Evolutionary conservation across 2,888 invertebrate genomes (phyloP).

Genomic region (Chaetogeoica ovagalla): DNA sequence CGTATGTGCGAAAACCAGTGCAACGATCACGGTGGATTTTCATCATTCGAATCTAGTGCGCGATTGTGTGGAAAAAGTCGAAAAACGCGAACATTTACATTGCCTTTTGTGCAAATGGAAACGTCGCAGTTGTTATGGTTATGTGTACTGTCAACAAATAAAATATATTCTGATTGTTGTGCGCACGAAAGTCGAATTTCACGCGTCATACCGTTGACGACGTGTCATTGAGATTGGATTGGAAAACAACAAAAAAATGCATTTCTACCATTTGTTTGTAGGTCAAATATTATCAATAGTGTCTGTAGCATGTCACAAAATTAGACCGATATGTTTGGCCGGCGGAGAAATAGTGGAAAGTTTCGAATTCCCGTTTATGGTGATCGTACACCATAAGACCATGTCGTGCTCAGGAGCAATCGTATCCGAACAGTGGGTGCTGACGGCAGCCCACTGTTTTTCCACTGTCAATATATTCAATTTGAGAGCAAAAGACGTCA

Average conservation of each 20-base stretch:
- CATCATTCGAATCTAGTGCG: too few species aligned
- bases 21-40: too few species aligned
- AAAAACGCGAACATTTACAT: too few species aligned
- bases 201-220: too few species aligned
- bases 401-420: slow-evolving; percentile 47
- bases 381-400: slow-evolving; percentile 15
- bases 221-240: too few species aligned
- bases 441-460: slow-evolving; percentile 49
- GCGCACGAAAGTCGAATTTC: too few species aligned
- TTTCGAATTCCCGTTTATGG: slow-evolving; percentile 44
- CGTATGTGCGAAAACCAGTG: too few species aligned
- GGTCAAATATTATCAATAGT: slow-evolving; percentile 12
- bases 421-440: slow-evolving; percentile 43
- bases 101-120: too few species aligned
- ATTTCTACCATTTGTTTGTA: slow-evolving; percentile 1
- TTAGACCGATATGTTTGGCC: slow-evolving; percentile 1
- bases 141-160: too few species aligned
- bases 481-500: slow-evolving; percentile 16
- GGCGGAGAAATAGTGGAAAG: slow-evolving; percentile 27
- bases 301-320: slow-evolving; percentile 8
- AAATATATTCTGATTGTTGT: too few species aligned
- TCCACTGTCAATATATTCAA: neutral
- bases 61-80: too few species aligned
- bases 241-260: slow-evolving; percentile 1
- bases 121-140: too few species aligned